Evolutionary conservation across 2,113 vertebrate species (phyloP).

Genomic region (Cepphus grylle): DNA sequence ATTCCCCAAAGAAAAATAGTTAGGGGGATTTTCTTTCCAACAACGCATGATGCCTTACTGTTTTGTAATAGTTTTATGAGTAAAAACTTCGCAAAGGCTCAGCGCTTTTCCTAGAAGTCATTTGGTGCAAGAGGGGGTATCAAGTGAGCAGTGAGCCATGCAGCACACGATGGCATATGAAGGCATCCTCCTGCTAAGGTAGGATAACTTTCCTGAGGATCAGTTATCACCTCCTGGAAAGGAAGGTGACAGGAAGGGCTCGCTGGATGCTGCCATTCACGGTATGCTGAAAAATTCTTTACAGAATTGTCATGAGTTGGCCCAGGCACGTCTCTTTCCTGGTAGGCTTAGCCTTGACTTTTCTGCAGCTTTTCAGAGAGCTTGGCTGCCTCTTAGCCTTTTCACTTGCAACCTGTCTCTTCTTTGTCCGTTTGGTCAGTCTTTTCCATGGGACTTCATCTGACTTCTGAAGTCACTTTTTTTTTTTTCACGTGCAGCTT

Average conservation of each 20-base stretch:
- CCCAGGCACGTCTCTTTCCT: background rate
- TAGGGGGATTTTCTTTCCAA: background rate
- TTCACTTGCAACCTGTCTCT: background rate
- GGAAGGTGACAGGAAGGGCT: background rate
- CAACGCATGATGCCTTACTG: background rate
- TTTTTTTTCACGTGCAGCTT: background rate
- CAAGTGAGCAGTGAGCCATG: background rate
- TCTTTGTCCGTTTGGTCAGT: background rate
- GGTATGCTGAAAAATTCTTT: background rate
- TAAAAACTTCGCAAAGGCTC: background rate
- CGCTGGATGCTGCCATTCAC: background rate
- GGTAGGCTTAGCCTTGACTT: background rate
- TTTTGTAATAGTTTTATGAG: background rate
- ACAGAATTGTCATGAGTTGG: background rate
- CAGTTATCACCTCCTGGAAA: background rate
- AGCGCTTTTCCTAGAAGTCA: background rate
- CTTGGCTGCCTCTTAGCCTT: background rate
- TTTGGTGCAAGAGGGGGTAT: background rate
- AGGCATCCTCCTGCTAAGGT: background rate
- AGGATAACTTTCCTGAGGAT: background rate
- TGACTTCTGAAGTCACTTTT: background rate
- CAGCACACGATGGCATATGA: accelerated
- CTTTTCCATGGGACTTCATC: background rate
- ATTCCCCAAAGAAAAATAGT: background rate
- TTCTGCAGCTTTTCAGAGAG: background rate